Conservation (phyloP, 2,797 vertebrate genomes). For the Clarias fuscus region DNA sequence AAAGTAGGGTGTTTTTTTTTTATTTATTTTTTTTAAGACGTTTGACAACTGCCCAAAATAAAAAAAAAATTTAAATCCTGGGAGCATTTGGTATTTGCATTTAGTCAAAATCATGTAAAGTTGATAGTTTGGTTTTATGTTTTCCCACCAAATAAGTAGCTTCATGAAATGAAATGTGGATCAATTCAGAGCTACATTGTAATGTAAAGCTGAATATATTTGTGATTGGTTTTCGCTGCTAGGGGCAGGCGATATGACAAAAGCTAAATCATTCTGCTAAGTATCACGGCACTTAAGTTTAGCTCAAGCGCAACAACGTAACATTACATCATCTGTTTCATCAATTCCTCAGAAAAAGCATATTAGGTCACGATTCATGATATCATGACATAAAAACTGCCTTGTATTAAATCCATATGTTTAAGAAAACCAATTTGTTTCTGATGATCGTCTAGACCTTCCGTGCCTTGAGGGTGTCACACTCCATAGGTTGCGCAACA, state of each 20-base stretch:
- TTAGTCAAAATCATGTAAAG: constrained; percentile 18
- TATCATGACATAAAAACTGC: neutral
- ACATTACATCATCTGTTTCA: neutral
- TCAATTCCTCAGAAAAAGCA: neutral
- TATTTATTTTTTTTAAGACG: neutral
- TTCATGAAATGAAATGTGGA: neutral
- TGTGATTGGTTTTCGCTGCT: neutral
- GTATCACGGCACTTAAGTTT: neutral
- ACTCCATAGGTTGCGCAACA: neutral
- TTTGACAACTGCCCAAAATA: neutral
- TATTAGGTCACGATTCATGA: neutral
- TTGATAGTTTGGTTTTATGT: neutral
- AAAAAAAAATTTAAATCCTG: neutral
- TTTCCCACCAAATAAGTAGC: neutral
- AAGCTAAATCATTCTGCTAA: neutral
- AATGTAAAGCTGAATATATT: neutral
- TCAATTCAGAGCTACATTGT: neutral
- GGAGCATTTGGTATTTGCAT: constrained; percentile 10
- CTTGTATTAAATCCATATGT: neutral
- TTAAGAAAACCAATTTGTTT: neutral
- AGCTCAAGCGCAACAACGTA: neutral
- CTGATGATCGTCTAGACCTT: neutral
- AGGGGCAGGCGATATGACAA: neutral
- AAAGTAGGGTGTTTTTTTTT: neutral
- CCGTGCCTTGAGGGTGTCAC: neutral